Conservation (phyloP, 92 coral and sea anemone species). For the Zoanthus solanderi region DNA sequence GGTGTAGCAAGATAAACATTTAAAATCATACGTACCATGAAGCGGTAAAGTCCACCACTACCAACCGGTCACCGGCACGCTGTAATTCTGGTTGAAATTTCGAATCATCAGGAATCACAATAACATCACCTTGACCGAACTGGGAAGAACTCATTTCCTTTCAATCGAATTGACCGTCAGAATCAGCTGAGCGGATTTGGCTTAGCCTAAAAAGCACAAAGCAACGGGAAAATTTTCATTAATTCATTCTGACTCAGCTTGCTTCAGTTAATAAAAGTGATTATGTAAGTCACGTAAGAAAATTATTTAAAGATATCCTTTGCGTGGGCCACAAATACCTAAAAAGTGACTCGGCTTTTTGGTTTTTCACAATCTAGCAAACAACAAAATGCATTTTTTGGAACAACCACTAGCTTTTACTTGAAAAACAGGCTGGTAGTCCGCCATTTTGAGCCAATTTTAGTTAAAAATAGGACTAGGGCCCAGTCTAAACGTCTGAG, state of each 20-base stretch:
- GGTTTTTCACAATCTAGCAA: background rate
- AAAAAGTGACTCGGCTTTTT: background rate
- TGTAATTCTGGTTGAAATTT: constrained; percentile 83
- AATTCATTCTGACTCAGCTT: background rate
- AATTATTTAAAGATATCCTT: background rate
- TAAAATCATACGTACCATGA: constrained; percentile 73
- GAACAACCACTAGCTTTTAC: background rate
- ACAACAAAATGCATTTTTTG: background rate
- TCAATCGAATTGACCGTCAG: background rate
- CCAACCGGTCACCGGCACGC: constrained; percentile 80
- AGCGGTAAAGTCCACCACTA: constrained; percentile 94
- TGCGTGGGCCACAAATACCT: background rate
- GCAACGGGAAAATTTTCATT: background rate
- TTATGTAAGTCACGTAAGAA: background rate
- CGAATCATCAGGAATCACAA: constrained; percentile 76
- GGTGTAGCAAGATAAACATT: background rate
- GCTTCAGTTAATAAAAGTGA: background rate
- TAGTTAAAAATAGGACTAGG: background rate
- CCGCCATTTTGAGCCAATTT: background rate
- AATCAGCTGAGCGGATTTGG: background rate
- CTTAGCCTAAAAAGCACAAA: background rate
- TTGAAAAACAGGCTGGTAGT: background rate
- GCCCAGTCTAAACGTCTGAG: background rate
- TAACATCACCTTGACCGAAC: constrained; percentile 84
- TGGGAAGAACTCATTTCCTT: constrained; percentile 68